Evolutionary conservation across 2,797 vertebrate genomes (phyloP).

Genomic region (Miichthys miiuy): DNA sequence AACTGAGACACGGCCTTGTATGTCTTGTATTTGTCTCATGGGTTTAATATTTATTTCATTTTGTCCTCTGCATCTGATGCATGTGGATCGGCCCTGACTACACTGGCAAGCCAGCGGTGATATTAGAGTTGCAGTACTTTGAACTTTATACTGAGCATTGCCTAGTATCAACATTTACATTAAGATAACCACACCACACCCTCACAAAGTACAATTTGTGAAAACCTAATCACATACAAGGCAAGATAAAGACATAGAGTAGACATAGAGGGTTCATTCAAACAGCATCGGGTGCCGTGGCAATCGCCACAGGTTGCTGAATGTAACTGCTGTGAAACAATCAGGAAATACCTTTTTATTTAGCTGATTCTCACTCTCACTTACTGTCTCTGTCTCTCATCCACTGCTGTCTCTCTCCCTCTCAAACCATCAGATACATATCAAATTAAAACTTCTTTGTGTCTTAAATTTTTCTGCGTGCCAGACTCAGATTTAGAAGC

Average conservation of each 20-base stretch:
- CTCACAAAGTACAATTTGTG: neutral
- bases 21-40: neutral
- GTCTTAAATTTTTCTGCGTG: too few species aligned
- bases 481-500: too few species aligned
- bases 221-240: neutral
- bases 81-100: neutral
- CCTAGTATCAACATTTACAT: neutral
- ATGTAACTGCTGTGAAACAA: too few species aligned
- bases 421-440: too few species aligned
- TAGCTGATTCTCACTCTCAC: too few species aligned
- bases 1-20: slow-evolving; percentile 11
- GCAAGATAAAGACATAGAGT: neutral
- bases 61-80: neutral
- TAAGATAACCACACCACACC: neutral
- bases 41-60: slow-evolving; percentile 11
- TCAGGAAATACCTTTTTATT: too few species aligned
- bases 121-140: neutral
- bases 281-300: too few species aligned
- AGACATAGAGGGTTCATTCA: too few species aligned
- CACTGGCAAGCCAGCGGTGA: neutral
- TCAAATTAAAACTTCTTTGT: too few species aligned
- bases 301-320: too few species aligned
- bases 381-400: too few species aligned
- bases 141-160: neutral
- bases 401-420: too few species aligned